These are phyloP conservation scores for Rhabdophis nuchalis DNA, from an alignment of 2,797 vertebrate genomes.

Conservation along the genomic window DNA sequence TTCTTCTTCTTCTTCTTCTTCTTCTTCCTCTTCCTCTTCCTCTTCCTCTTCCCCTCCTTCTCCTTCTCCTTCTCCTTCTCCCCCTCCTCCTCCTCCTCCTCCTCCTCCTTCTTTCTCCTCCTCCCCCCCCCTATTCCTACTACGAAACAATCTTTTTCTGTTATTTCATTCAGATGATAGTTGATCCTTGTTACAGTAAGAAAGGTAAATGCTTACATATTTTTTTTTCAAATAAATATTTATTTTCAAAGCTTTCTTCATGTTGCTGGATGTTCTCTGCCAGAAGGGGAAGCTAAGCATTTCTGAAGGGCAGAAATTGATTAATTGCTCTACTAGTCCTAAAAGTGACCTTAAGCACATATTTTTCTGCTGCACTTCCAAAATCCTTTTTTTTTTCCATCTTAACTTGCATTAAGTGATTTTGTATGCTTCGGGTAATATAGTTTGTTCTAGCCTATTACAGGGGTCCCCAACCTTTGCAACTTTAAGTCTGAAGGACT, in stretches of 20 bases:
- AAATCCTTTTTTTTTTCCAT: neutral
- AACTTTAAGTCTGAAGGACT: too few relatives aligned
- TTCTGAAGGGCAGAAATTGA: neutral
- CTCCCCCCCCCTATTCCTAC: too few relatives aligned
- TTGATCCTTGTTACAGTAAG: neutral
- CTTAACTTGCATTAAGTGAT: neutral
- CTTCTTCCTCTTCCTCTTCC: too few relatives aligned
- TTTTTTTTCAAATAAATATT: neutral
- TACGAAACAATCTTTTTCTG: neutral
- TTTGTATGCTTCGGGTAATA: neutral
- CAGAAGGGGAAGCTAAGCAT: neutral
- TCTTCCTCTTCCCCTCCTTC: fast-evolving
- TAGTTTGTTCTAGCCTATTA: neutral
- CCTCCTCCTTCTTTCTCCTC: neutral
- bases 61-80: too few relatives aligned
- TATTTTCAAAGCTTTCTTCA: neutral
- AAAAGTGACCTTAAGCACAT: neutral
- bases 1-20: too few relatives aligned
- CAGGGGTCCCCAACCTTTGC: too few relatives aligned
- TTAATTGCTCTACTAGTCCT: neutral
- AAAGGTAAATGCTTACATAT: neutral
- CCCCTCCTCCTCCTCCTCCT: too few relatives aligned
- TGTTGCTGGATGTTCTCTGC: neutral
- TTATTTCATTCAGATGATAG: neutral
- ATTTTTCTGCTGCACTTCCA: neutral